phyloP scores from a whole-genome alignment of 2,797 vertebrate species.

The Pipistrellus kuhlii region DNA sequence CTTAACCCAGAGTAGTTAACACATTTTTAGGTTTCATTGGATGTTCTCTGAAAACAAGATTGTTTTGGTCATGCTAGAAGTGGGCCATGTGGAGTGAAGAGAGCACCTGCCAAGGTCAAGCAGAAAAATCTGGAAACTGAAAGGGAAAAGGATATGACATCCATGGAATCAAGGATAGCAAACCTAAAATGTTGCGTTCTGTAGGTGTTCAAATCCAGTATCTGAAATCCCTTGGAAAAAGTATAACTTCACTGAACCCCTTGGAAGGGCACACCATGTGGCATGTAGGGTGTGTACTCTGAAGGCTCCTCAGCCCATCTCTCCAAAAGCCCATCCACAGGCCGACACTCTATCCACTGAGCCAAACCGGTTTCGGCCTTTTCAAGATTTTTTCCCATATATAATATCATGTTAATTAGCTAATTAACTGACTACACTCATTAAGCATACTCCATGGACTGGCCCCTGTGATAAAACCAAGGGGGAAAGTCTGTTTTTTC shows the following conservation, averaged over 20 bases:
- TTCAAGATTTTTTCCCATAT: neutral
- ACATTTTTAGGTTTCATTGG: neutral
- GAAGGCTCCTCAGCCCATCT: neutral
- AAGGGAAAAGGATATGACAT: neutral
- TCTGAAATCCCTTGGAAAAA: neutral
- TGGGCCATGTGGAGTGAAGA: no score
- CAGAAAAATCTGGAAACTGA: neutral
- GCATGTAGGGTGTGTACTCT: neutral
- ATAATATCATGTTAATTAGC: no score
- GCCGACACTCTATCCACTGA: no score
- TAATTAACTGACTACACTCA: neutral
- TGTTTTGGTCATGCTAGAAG: rapidly evolving
- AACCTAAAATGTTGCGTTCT: neutral
- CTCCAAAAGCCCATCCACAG: no score
- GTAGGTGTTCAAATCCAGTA: no score
- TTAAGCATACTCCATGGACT: rapidly evolving
- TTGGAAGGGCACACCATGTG: rapidly evolving
- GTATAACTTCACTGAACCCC: neutral
- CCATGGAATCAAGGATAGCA: neutral
- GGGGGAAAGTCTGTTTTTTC: neutral
- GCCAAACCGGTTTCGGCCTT: no score
- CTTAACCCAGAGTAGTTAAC: neutral
- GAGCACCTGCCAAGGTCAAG: neutral
- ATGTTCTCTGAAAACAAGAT: neutral
- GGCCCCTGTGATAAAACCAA: no score